Percentiles rank a stretch among this genome's conserved stretches.
Evolutionary conservation across 2,888 invertebrate genomes (phyloP).

Genomic region (Rhyacophila evoluta): DNA sequence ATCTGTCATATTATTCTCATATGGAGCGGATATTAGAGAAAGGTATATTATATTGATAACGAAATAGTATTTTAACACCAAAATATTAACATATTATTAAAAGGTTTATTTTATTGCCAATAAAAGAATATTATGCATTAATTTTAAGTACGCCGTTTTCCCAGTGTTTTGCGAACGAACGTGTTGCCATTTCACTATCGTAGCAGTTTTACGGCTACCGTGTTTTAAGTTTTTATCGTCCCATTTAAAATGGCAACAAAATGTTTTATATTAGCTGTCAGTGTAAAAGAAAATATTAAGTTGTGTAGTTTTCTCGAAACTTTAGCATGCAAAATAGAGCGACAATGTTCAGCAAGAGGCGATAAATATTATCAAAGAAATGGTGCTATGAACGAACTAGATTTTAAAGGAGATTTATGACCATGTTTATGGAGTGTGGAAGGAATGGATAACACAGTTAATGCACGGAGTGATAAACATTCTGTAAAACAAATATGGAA

Average conservation of each 20-base stretch:
- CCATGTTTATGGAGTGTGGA: constrained; percentile 39
- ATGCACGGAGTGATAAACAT: not conserved
- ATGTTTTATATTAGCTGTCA: constrained; percentile 45
- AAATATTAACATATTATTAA: not conserved
- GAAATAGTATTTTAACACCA: not conserved
- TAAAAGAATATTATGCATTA: not conserved
- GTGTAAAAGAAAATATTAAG: constrained; percentile 40
- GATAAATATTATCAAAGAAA: constrained; percentile 45
- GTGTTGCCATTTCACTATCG: not conserved
- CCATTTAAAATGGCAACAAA: constrained; percentile 46
- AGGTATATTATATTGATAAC: too few species aligned
- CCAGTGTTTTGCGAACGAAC: constrained; percentile 1
- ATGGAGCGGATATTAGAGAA: too few species aligned
- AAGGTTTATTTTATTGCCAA: not conserved
- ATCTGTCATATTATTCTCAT: too few species aligned
- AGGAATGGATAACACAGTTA: constrained; percentile 39
- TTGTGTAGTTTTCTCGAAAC: constrained; percentile 42
- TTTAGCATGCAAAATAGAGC: constrained; percentile 40
- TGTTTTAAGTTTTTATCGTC: constrained; percentile 46
- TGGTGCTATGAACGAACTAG: constrained; percentile 44
- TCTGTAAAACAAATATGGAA: constrained; percentile 20
- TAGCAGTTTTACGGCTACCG: constrained; percentile 36
- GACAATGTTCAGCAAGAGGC: constrained; percentile 38
- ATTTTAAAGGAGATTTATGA: constrained; percentile 43
- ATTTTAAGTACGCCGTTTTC: not conserved